Evolutionary conservation across 1,140 invertebrate genomes (phyloP), one percentile per base, ranked within the genome.

Genomic region (Aplysia californica): DNA sequence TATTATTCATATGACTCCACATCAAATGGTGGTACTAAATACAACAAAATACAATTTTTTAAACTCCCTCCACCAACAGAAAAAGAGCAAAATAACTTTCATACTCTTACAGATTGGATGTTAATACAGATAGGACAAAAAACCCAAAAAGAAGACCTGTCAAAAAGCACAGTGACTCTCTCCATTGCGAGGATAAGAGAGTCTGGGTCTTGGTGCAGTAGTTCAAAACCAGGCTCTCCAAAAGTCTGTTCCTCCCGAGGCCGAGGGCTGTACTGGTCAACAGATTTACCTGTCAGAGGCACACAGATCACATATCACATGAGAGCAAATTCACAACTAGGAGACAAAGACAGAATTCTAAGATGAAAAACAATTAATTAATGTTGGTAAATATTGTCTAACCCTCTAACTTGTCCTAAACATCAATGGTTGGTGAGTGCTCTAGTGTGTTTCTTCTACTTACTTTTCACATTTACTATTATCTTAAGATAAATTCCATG

Each of bases 111-210:
- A n/a, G n/a, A n/a, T n/a, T n/a, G n/a, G n/a, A n/a, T n/a, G n/a
- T n/a, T n/a, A n/a, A n/a, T n/a, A n/a, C n/a, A n/a, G n/a, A n/a
- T n/a, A n/a, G n/a, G n/a, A n/a, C n/a, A n/a, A n/a, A n/a, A n/a
- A n/a, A n/a, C n/a, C n/a, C n/a, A n/a, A n/a, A n/a, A n/a, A n/a
- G n/a, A n/a, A n/a, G n/a, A 94, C 89, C 94, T 93, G 88, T 96
- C 94, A 91, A 96, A 96, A 77, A 96, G 92, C n/a, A 94, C 93
- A 41, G 95, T 94, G 6, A 95, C 93, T 86, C 94, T 93, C 88
- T 97, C 95, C 89, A 95, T 95, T 41, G 94, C 94, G 82, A 93
- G 92, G 69, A 96, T 93, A 26, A 96, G 91, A 80, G 93, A 92
- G 87, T 96, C 95, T 2, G 95, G 93, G 87, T 95, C 94, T 20